Evolutionary conservation across 2,888 invertebrate genomes (phyloP), one percentile per base, ranked within the genome.

Genomic region (Andrena haemorrhoa): DNA sequence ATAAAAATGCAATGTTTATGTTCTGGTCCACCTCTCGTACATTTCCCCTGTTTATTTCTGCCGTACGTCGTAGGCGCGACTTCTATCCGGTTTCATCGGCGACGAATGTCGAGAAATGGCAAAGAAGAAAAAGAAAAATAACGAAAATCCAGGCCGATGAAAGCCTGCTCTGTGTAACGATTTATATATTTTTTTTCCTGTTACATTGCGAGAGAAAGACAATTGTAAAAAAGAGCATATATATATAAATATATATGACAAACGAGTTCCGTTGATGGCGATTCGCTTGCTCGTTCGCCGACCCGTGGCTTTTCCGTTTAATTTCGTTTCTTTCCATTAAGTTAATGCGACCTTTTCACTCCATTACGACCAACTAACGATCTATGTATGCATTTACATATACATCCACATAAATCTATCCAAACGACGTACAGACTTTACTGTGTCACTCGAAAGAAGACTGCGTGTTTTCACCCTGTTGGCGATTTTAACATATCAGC

Each of bases 1-100:
- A 91, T 91, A 91, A 92, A 83, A 91, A 91, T 90, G 89, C 88
- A 92, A 87, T 91, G 88, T 89, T 91, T 89, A 90, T 84, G 91
- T 91, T 91, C 79, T 90, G 82, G 87, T 89, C 86, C 87, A 87
- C 82, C 89, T 91, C 87, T 91, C 87, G 88, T 90, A 88, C 90
- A 90, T 89, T 90, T 88, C 85, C 82, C 88, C 86, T 81, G 74
- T 82, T 81, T 82, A 64, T 82, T 83, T 85, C 72, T 75, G 73
- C 65, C 75, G 70, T 86, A 49, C 60, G 61, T 49, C 68, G 74
- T 75, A 76, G 61, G 35, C 53, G 66, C 23, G 51, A 26, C 63
- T 51, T 20, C 31, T 68, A 35, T 23, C 23, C 47, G 56, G 56
- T 35, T 10, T 35, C 35, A n/a, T 12, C 56, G 26, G 2, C 35